Evolutionary conservation across 1,140 invertebrate genomes (phyloP), one percentile per base, ranked within the genome.

Genomic region (Diorhabda elongata): DNA sequence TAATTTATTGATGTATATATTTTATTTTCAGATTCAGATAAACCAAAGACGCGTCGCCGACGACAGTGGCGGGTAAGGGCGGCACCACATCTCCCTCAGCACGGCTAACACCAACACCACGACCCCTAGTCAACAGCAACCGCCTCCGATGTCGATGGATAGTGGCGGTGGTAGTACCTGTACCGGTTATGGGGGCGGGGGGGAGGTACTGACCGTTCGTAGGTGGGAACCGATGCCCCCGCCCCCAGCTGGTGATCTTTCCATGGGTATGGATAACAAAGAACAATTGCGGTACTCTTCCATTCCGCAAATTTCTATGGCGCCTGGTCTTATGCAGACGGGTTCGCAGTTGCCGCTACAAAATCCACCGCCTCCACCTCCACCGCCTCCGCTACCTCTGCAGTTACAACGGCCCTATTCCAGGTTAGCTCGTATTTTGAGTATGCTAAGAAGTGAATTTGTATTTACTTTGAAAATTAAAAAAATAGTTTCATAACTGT

Each of bases 391-490:
- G 75, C 84, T 83, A 73, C 84, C 84, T 73, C 83, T 90, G 79
- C 88, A 89, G 83, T 87, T 85, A 75, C 84, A 87, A 74, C 83
- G 90, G 76, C 86, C 89, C 76, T 91, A 92, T 84, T 92, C 90
- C 70, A 52, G 47, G 47, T 52, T 8, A 52, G 47, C 4, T n/a
- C 26, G 26, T 26, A 26, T 26, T 1, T 26, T 26, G 26, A 26
- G 26, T 26, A 2, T 26, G 26, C 26, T 26, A 26, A 26, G 26
- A 26, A 26, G 26, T 26, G 26, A 26, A 26, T 26, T 26, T 26
- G 26, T 26, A 26, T 26, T 26, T 11, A 11, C 26, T 26, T 26
- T 26, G 26, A 26, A 26, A 26, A 1, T 26, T 26, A 26, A 26
- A 26, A 26, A 26, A 26, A 26, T 26, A 26, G 26, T 26, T 26